Conservation (phyloP, 2,888 invertebrate genomes). For the Tetragonisca angustula region DNA sequence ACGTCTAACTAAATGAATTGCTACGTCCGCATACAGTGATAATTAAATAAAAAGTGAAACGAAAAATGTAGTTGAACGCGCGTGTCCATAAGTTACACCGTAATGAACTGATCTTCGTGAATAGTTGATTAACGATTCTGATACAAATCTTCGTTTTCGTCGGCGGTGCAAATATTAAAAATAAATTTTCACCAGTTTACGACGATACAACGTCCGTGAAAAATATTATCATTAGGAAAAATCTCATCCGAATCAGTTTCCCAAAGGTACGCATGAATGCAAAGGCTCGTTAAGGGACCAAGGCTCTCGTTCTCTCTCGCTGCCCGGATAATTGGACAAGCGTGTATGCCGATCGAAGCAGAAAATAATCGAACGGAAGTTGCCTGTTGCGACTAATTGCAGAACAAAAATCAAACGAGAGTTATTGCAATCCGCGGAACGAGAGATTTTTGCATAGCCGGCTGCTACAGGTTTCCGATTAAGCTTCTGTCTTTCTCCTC, state of each 20-base stretch:
- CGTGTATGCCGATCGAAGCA: constrained; percentile 14
- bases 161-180: neutral
- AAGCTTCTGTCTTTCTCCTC: neutral
- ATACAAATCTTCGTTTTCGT: neutral
- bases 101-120: neutral
- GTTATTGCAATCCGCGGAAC: constrained; percentile 39
- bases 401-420: constrained; percentile 47
- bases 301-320: constrained; percentile 10
- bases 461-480: constrained; percentile 37
- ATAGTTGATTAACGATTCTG: too few relatives aligned
- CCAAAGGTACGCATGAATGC: neutral
- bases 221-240: neutral
- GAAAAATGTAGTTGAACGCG: neutral
- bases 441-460: constrained; percentile 29
- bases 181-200: neutral
- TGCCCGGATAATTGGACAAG: constrained; percentile 41
- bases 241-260: neutral
- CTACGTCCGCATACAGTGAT: neutral
- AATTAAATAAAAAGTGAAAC: neutral
- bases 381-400: constrained; percentile 54
- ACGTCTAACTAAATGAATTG: neutral
- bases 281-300: neutral
- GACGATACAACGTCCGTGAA: neutral
- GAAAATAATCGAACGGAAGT: constrained; percentile 52
- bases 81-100: neutral